Percentiles rank a stretch among this genome's conserved stretches.
Conservation (phyloP, 2,797 vertebrate species). For the Apogon hyalosoma region DNA sequence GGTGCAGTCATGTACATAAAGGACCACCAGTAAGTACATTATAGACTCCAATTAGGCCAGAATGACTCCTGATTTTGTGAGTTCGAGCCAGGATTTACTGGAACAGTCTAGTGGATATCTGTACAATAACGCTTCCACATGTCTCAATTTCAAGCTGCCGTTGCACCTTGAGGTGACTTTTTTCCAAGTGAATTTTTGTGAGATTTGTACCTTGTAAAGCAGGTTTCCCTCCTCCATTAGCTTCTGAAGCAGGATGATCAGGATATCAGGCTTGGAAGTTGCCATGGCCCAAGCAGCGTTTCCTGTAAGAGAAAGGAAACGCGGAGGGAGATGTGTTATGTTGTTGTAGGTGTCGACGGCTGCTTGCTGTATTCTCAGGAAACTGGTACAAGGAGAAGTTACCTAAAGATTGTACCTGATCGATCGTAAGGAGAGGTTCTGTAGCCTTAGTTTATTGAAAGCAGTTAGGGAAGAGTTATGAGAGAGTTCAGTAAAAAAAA, state of each 20-base stretch:
- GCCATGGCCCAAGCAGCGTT: constrained; percentile 99
- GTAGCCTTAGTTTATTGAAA: constrained; percentile 87
- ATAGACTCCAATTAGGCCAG: no score
- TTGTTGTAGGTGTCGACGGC: constrained; percentile 20
- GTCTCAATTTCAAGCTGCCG: no score
- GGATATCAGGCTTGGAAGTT: constrained; percentile 98
- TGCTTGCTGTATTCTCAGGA: constrained; percentile 65
- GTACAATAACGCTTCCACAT: no score
- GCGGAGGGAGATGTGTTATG: constrained; percentile 19
- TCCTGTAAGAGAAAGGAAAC: constrained; percentile 79
- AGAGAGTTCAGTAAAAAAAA: constrained; percentile 70
- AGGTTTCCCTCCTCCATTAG: constrained; percentile 98
- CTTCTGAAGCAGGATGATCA: constrained; percentile 98
- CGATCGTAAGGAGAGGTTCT: constrained; percentile 90
- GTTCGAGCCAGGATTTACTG: no score
- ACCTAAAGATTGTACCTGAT: constrained; percentile 92
- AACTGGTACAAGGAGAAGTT: constrained; percentile 84
- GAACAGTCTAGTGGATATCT: no score
- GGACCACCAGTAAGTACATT: no score
- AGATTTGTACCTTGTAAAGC: constrained; percentile 92
- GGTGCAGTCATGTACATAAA: no score
- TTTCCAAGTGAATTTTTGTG: not conserved
- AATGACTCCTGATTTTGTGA: no score
- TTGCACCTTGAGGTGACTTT: no score
- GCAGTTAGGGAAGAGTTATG: constrained; percentile 79